Base-by-base conservation (phyloP, 2,113 vertebrate genomes). In the Oxyruncus cristatus region DNA sequence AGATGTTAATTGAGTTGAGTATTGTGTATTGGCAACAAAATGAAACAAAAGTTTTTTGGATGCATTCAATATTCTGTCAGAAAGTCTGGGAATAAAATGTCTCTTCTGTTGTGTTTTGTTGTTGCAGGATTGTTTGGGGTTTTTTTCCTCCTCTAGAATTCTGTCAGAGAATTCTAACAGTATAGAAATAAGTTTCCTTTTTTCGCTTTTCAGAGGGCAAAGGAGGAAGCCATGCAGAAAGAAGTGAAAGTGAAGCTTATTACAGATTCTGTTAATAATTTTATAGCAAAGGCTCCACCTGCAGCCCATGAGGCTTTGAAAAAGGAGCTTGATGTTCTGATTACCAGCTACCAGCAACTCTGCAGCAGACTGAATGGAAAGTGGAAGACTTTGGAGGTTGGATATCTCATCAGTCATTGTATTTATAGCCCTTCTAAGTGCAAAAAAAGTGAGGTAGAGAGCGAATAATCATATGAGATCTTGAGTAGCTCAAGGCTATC, bases 361-460 rank as follows among this genome's bases (percentile, higher is more conserved):
- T 99, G 99, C 92, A 99, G 98, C 97, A 98, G 99, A n/a, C 98
- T 99, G 76, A 99, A 99, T 75, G 99, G 99, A 71, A 99, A 99
- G 94, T 99, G 98, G 97, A 99, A 99, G 98, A 99, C 99, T 33
- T 97, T 99, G 72, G 99, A 99, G 99, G 99, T 99, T 77, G 94
- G 97, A 71, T 92, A 27, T 84, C 88, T 97, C 94, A 44, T 89
- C 76, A 53, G 16, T 58, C 14, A 22, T 85, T 93, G 30, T 72
- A 72, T 44, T 97, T 96, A 41, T 74, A 92, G 49, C 20, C 37
- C 15, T 72, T 90, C 39, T 71, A 63, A 61, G 17, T 39, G 27
- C 32, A 30, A 35, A 14, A n/a, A 15, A 80, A 93, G 11, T 35
- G 27, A 88, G 10, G 30, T 53, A 84, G 75, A 85, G 16, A 70